Base-by-base conservation (phyloP, 2,113 vertebrate genomes). In the Archilochus colubris region DNA sequence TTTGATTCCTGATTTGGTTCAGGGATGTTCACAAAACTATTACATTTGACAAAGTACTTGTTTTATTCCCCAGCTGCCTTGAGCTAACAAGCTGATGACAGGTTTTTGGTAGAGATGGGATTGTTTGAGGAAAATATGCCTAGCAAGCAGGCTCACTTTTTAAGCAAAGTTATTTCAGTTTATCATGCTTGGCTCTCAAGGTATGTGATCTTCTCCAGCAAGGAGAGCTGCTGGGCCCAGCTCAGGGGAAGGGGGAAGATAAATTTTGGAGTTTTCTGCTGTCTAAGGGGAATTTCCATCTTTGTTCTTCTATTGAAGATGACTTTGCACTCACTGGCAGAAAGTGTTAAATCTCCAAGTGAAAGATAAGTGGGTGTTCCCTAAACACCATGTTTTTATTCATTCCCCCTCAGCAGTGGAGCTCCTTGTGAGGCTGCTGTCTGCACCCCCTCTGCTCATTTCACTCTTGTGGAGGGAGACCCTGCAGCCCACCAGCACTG, bases 351-450 rank as follows among this genome's bases (percentile, higher is more conserved):
- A 62, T 84, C 58, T 63, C 43, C 22, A 59, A 31, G 22, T 54
- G 6, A 5, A 19, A 82, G 63, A 82, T 15, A 20, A 23, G 48
- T 64, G 55, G 25, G 6, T 22, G 12, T 44, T 88, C 83, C 57
- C 64, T 82, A 25, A 87, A 79, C 23, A 15, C 5, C 17, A 16
- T 0, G 0, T 57, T 89, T 89, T 76, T 55, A 74, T 43, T 66
- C 13, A 24, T 36, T 18, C 3, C 4, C 20, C 18, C 3, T 1
- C 1, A 0, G 15, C 25, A 61, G 40, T 0, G 0, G 54, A 88
- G n/a, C 63, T 92, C 36, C 23, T 68, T 66, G 44, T 1, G 9
- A 58, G 25, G 59, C 19, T 63, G 20, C 50, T 1, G 10, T 20
- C 58, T 78, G 46, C 11, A 13, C 9, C 21, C 36, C 3, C 24